Evolutionary conservation across 1,140 invertebrate species (phyloP).

Genomic region (Xylocopa sonorina): DNA sequence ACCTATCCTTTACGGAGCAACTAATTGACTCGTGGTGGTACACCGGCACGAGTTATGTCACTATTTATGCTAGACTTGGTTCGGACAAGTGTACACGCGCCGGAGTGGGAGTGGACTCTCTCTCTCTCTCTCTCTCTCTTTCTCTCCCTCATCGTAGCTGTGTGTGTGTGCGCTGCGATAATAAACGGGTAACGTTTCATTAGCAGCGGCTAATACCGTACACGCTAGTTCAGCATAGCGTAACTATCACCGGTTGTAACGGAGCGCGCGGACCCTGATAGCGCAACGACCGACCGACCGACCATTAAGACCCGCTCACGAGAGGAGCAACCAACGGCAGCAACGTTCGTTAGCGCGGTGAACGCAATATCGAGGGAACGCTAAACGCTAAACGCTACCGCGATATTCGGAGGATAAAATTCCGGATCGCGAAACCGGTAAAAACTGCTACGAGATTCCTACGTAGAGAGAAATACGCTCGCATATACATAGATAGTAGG

Average conservation of each 20-base stretch:
- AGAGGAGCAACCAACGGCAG: no score
- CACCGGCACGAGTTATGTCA: constrained; percentile 64
- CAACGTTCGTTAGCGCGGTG: constrained; percentile 53
- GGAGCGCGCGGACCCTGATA: constrained; percentile 54
- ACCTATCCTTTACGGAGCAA: constrained; percentile 54
- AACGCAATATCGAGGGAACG: not conserved
- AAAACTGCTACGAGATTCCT: not conserved
- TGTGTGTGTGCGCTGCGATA: constrained; percentile 46
- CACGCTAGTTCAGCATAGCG: constrained; percentile 61
- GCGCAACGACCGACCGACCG: constrained; percentile 35
- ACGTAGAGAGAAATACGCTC: not conserved
- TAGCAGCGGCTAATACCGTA: constrained; percentile 64
- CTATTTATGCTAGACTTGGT: constrained; percentile 55
- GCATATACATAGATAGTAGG: no score
- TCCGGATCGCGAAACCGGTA: no score
- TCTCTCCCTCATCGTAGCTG: no score
- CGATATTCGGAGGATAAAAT: constrained; percentile 2
- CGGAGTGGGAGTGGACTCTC: no score
- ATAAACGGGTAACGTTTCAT: constrained; percentile 64
- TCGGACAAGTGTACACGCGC: constrained; percentile 31
- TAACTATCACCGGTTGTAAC: constrained; percentile 64
- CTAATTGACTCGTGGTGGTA: constrained; percentile 68
- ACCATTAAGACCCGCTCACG: constrained; percentile 59
- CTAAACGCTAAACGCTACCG: constrained; percentile 26
- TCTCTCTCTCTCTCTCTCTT: no score